These are phyloP conservation scores for Elaphurus davidianus DNA, from an alignment of 2,113 vertebrate species.

Conservation along the genomic window DNA sequence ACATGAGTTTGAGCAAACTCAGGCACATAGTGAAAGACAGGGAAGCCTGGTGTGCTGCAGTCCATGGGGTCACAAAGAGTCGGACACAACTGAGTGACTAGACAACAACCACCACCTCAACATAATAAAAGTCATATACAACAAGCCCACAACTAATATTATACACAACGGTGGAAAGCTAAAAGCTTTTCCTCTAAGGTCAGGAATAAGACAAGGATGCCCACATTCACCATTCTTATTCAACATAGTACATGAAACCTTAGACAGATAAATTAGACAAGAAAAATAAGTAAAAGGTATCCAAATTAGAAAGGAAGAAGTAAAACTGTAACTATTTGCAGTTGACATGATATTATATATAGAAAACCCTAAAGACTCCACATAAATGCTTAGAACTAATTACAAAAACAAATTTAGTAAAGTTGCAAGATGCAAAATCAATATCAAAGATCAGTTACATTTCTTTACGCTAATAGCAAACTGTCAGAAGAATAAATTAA, in stretches of 20 bases:
- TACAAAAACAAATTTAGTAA: not conserved
- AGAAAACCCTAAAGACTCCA: not conserved
- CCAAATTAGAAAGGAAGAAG: not conserved
- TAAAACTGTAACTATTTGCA: not conserved
- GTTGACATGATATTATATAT: not conserved
- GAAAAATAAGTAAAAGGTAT: not conserved
- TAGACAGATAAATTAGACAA: not conserved
- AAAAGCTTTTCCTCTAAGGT: not conserved
- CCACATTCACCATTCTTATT: not conserved
- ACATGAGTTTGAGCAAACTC: too few relatives aligned
- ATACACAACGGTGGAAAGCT: not conserved
- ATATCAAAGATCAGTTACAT: not conserved
- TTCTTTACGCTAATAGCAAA: not conserved
- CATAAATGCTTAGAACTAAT: not conserved
- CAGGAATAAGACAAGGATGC: not conserved
- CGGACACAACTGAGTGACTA: too few relatives aligned
- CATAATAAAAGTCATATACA: not conserved
- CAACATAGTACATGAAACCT: not conserved
- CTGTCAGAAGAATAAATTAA: not conserved
- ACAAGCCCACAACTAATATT: not conserved
- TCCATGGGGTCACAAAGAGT: too few relatives aligned
- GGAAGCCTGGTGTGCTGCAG: too few relatives aligned
- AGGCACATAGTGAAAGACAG: too few relatives aligned
- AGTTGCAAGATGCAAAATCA: not conserved
- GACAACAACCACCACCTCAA: not conserved